phyloP scores from a whole-genome alignment of 2,113 vertebrate species.

The Xenus cinereus region DNA sequence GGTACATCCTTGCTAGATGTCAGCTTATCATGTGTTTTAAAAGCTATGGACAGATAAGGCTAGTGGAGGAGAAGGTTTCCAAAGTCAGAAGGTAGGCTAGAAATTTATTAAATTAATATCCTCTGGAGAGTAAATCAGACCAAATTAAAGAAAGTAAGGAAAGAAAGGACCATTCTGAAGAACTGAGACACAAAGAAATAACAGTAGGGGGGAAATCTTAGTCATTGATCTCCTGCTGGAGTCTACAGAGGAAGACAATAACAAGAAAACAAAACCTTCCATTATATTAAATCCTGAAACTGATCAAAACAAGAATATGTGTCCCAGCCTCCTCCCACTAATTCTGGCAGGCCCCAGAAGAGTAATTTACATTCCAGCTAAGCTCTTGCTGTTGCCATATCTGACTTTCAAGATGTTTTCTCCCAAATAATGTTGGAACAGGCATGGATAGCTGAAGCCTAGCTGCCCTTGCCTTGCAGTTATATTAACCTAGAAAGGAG shows the following conservation, averaged over 20 bases:
- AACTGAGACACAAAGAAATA: neutral
- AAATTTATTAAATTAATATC: neutral
- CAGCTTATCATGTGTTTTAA: neutral
- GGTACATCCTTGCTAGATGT: neutral
- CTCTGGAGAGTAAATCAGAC: neutral
- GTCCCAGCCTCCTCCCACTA: neutral
- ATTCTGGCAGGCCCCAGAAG: neutral
- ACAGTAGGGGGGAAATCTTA: neutral
- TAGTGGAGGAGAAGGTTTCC: neutral
- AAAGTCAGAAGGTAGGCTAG: neutral
- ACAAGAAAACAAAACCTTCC: neutral
- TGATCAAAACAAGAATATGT: neutral
- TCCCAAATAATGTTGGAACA: neutral
- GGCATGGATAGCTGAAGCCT: neutral
- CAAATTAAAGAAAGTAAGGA: neutral
- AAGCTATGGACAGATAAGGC: neutral
- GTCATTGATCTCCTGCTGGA: neutral
- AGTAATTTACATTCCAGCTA: constrained; percentile 4
- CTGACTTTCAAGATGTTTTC: neutral
- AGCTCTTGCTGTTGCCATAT: neutral
- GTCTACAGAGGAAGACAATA: neutral
- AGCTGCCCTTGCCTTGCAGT: neutral
- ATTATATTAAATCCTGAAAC: neutral
- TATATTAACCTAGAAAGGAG: neutral
- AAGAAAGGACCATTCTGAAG: neutral